Evolutionary conservation across 2,113 vertebrate genomes (phyloP).

Genomic region (Ginglymostoma cirratum): DNA sequence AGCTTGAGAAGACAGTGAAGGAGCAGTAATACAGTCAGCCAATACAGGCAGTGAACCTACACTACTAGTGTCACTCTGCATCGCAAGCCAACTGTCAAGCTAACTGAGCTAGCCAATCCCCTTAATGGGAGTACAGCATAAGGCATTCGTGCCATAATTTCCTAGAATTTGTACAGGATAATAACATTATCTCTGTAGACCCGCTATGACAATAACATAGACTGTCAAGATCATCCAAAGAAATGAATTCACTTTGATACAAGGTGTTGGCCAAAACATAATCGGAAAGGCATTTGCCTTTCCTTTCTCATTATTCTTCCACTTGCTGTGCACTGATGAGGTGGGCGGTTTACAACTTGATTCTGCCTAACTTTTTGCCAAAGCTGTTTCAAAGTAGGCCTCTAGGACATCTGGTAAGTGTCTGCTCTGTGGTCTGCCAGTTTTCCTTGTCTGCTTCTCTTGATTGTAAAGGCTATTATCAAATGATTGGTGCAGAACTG

Average conservation of each 20-base stretch:
- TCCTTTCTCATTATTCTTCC: background rate
- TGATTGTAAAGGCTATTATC: background rate
- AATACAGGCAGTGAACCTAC: too few species aligned
- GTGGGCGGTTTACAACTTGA: background rate
- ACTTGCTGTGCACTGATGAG: background rate
- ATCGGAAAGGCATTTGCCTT: background rate
- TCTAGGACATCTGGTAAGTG: background rate
- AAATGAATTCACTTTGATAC: background rate
- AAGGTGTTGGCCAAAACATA: background rate
- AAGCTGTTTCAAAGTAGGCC: background rate
- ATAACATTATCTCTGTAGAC: background rate
- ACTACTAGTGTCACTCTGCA: too few species aligned
- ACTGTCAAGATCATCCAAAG: background rate
- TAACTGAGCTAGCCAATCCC: too few species aligned
- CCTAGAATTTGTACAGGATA: background rate
- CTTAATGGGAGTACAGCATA: background rate
- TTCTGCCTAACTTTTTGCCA: background rate
- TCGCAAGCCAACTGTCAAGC: too few species aligned
- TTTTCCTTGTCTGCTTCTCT: background rate
- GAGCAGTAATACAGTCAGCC: too few species aligned
- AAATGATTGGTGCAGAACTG: background rate
- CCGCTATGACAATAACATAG: too few species aligned
- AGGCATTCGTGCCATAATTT: background rate
- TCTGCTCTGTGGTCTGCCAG: background rate
- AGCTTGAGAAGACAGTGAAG: too few species aligned